phyloP scores from a whole-genome alignment of 1,140 invertebrate species.

The Orussus abietinus region DNA sequence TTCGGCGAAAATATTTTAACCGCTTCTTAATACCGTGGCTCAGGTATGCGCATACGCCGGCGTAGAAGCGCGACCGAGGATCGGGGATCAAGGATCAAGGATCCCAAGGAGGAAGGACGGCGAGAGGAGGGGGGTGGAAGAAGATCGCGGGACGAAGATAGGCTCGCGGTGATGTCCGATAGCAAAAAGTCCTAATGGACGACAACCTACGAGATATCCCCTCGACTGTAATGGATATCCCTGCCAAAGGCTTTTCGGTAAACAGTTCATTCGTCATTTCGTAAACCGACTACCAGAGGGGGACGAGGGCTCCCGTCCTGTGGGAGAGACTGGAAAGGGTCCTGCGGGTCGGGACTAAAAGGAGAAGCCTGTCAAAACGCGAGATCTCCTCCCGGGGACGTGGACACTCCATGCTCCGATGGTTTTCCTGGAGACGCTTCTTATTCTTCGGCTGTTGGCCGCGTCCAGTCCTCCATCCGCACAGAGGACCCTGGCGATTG shows the following conservation, averaged over 20 bases:
- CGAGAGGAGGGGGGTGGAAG: neutral
- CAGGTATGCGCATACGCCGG: neutral
- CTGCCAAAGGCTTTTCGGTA: conserved; percentile 22
- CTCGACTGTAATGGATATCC: conserved; percentile 22
- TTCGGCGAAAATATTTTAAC: conserved; percentile 10
- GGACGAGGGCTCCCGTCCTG: conserved; percentile 3
- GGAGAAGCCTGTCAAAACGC: conserved; percentile 25
- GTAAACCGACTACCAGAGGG: neutral
- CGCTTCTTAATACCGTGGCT: conserved; percentile 1
- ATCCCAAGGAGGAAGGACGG: neutral
- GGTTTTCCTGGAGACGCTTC: conserved; percentile 12
- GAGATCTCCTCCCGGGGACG: conserved; percentile 14
- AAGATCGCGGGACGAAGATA: conserved; percentile 18
- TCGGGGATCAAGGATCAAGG: neutral
- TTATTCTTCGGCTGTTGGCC: too few relatives aligned
- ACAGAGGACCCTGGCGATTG: too few relatives aligned
- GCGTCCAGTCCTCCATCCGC: too few relatives aligned
- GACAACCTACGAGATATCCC: conserved; percentile 18
- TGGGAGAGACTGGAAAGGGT: neutral
- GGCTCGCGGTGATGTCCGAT: conserved; percentile 17
- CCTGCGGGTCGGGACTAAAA: conserved; percentile 13
- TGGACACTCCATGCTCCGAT: conserved; percentile 16
- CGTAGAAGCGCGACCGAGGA: neutral
- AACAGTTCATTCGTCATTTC: conserved; percentile 37
- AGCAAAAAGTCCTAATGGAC: conserved; percentile 21